Conservation (phyloP, 37 sponge, comb jelly and placozoan species). For the Axinella damicornis region DNA sequence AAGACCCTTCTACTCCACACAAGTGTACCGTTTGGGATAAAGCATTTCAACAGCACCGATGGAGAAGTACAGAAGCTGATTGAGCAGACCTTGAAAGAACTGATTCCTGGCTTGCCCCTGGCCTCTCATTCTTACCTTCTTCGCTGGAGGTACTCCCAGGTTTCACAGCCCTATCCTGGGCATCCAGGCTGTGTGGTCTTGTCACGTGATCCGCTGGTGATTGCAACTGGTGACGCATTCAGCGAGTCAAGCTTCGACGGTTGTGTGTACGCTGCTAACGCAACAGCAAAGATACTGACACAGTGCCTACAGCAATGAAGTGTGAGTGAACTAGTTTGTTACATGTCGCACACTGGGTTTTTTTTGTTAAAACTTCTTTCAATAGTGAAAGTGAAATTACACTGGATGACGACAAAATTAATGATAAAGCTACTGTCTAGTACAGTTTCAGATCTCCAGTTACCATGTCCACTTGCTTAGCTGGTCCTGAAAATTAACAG, state of each 20-base stretch:
- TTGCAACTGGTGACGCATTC: constrained; percentile 71
- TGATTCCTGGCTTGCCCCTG: constrained; percentile 49
- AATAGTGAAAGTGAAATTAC: no score
- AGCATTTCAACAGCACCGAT: constrained; percentile 43
- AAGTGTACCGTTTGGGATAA: constrained; percentile 60
- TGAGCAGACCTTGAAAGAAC: background rate
- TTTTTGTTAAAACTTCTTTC: no score
- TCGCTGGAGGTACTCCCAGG: constrained; percentile 70
- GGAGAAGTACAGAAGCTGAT: constrained; percentile 24
- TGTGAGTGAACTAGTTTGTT: no score
- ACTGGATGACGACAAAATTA: no score
- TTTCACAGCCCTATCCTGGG: constrained; percentile 17
- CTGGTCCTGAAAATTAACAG: constrained; percentile 49
- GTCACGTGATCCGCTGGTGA: constrained; percentile 47
- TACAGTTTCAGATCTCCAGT: constrained; percentile 94
- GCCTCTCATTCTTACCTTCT: constrained; percentile 41
- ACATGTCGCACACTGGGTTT: no score
- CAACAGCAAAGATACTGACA: background rate
- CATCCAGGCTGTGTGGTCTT: constrained; percentile 47
- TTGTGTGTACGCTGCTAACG: constrained; percentile 47
- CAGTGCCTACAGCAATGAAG: no score
- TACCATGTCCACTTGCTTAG: constrained; percentile 64
- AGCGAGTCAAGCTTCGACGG: constrained; percentile 61
- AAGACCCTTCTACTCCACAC: constrained; percentile 52
- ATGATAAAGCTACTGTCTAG: constrained; percentile 16